Conservation (phyloP, 2,888 invertebrate species). For the Gymnocheta viridis region DNA sequence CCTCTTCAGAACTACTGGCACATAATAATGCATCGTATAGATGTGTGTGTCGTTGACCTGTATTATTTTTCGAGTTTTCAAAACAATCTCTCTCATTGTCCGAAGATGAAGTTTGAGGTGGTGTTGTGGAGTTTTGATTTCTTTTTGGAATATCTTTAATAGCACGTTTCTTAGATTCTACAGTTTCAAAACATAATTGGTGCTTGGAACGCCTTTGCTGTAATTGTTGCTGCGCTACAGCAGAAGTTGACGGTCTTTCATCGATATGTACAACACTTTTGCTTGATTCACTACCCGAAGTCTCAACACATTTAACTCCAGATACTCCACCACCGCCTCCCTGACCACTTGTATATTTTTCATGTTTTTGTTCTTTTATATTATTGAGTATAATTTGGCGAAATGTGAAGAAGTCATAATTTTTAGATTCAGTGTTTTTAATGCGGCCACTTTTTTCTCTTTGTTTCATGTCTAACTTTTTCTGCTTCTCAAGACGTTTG, state of each 20-base stretch:
- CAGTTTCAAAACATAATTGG: conserved; percentile 41
- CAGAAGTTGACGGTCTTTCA: conserved; percentile 70
- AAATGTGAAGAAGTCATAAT: conserved; percentile 72
- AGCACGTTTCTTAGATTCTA: conserved; percentile 56
- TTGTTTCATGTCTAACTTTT: conserved; percentile 54
- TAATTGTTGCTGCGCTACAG: conserved; percentile 60
- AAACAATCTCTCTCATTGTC: conserved; percentile 63
- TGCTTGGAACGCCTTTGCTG: conserved; percentile 66
- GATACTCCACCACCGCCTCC: not conserved
- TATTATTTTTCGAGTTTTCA: conserved; percentile 33
- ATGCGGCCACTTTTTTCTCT: conserved; percentile 30
- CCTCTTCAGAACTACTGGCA: conserved; percentile 72
- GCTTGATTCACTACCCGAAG: conserved; percentile 62
- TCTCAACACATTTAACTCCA: conserved; percentile 31
- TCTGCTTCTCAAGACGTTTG: conserved; percentile 73
- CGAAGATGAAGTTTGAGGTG: conserved; percentile 71
- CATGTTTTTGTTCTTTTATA: conserved; percentile 63
- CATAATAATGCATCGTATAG: conserved; percentile 71
- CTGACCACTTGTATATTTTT: conserved; percentile 39
- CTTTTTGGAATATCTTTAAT: conserved; percentile 49
- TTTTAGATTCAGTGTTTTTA: conserved; percentile 51
- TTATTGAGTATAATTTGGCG: conserved; percentile 70
- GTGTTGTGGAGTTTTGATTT: conserved; percentile 69
- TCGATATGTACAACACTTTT: conserved; percentile 54
- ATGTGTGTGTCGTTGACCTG: conserved; percentile 41